Conservation (phyloP, 2,797 vertebrate genomes). For the Liparis tanakae region DNA sequence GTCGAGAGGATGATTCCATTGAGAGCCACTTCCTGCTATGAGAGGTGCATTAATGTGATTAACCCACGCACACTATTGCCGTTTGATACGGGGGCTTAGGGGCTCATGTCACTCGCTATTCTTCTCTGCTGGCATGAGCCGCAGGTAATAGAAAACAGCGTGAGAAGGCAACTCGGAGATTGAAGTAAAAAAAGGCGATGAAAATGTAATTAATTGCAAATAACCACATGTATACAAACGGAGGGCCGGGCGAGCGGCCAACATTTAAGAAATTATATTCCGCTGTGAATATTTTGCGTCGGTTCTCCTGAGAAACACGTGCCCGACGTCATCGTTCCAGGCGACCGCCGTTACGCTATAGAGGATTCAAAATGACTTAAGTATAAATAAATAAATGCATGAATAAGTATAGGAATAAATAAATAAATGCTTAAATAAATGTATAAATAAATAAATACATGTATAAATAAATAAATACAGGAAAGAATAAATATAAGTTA, state of each 20-base stretch:
- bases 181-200: constrained; percentile 6
- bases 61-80: constrained; percentile 72
- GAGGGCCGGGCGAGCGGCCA: background rate
- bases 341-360: too few relatives aligned
- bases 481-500: too few relatives aligned
- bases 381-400: too few relatives aligned
- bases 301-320: background rate
- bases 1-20: constrained; percentile 75
- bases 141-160: constrained; percentile 59
- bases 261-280: background rate
- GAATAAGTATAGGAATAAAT: too few relatives aligned
- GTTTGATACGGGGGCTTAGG: constrained; percentile 65
- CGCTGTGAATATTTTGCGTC: background rate
- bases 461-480: too few relatives aligned
- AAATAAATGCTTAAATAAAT: too few relatives aligned
- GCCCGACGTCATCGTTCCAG: background rate
- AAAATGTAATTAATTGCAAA: constrained; percentile 14
- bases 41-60: constrained; percentile 79
- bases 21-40: constrained; percentile 75
- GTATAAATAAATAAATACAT: too few relatives aligned
- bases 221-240: constrained; percentile 4
- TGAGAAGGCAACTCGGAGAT: constrained; percentile 28
- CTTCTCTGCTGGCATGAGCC: constrained; percentile 64
- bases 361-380: too few relatives aligned
- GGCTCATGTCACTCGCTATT: constrained; percentile 57